These are phyloP conservation scores for Julus scanicus DNA, from an alignment of 2,888 invertebrate species.

Conservation along the genomic window DNA sequence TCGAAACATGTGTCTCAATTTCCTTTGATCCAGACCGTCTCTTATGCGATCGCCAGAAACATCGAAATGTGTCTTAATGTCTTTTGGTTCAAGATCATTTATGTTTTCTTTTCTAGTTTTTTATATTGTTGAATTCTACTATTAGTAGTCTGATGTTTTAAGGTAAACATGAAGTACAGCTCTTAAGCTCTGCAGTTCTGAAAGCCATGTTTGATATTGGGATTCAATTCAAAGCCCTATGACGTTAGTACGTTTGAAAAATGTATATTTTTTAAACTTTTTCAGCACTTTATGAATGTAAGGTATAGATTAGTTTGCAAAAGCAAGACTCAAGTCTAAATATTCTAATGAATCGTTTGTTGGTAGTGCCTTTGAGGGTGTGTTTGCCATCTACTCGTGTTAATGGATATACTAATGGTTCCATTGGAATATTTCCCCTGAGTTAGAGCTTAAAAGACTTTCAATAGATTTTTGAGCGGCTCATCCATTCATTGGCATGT, in stretches of 20 bases:
- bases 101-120: too few relatives aligned
- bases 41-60: too few relatives aligned
- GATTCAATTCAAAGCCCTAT: neutral
- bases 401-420: conserved; percentile 37
- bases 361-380: neutral
- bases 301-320: neutral
- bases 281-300: neutral
- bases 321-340: neutral
- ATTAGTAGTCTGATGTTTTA: too few relatives aligned
- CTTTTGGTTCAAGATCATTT: too few relatives aligned
- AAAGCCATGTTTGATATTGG: neutral
- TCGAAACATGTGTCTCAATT: too few relatives aligned
- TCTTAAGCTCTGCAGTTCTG: neutral
- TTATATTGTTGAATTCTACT: too few relatives aligned
- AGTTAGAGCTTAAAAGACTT: neutral
- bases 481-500: neutral
- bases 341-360: conserved; percentile 22
- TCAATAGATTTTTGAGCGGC: conserved; percentile 7
- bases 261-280: neutral
- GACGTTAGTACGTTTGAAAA: neutral
- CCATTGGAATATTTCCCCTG: conserved; percentile 9
- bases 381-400: conserved; percentile 17
- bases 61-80: too few relatives aligned
- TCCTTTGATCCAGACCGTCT: too few relatives aligned
- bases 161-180: neutral